Evolutionary conservation across 2,113 vertebrate genomes (phyloP), one percentile per base, ranked within the genome.

Genomic region (Hemibagrus wyckioides): DNA sequence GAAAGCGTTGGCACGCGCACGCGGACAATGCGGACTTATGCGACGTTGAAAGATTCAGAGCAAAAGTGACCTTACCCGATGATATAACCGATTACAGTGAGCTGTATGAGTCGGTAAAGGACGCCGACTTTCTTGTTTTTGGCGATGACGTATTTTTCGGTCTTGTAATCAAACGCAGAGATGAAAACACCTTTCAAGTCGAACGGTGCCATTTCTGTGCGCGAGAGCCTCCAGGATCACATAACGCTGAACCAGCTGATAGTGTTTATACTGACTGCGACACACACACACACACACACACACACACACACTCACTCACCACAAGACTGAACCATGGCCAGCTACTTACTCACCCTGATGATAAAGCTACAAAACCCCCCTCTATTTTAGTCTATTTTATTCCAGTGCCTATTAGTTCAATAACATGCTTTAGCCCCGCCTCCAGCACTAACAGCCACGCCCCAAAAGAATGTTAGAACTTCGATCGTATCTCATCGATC

Each of bases 121-220:
- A 97, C 21, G 14, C 97, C 97, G 50, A 99, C 95, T 94, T 92
- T 97, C 94, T 96, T 98, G 92, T 96, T 98, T 92, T 96, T 94
- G 1, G 96, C 96, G 23, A 97, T 95, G 65, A 98, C 95, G 76
- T 96, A 97, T 91, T 97, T 98, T 86, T 95, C 96, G 0, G 97
- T 99, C 90, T 97, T 98, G 85, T 99, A 99, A 92, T 98, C 95
- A 2, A 98, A 95, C 9, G 96, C 87, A 0, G 95, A 94, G 2
- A 94, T 67, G 33, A 93, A 91, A 0, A 93, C 75, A 56, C 79
- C 92, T 84, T 93, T 95, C 75, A 93, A 95, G 39, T 52, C 21
- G 61, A 50, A 75, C 88, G 15, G 17, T 73, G 85, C 61, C 89
- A 88, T 90, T 25, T 33, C 44, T 76, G 82, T 54, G 56, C 1